Percentiles rank a stretch among this genome's conserved stretches.
Evolutionary conservation across 2,888 invertebrate genomes (phyloP).

Genomic region (Oxystoma pomonae): DNA sequence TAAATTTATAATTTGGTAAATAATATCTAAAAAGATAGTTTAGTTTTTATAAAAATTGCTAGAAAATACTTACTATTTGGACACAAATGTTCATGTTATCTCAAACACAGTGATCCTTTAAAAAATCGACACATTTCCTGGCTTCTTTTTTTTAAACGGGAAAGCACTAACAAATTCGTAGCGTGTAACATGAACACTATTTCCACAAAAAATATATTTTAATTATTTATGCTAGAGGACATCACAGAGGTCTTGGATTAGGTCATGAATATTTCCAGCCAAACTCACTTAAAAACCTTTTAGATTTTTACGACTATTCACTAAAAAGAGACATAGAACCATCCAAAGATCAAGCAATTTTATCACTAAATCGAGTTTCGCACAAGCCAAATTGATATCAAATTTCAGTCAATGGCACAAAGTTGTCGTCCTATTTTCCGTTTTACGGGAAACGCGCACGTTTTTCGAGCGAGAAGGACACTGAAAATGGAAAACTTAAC

Average conservation of each 20-base stretch:
- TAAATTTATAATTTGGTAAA: no score
- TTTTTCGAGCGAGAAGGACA: conserved; percentile 28
- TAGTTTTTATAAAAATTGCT: no score
- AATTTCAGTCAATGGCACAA: background rate
- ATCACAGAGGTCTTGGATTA: background rate
- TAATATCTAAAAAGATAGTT: no score
- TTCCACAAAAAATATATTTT: background rate
- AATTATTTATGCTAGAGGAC: background rate
- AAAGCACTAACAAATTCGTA: background rate
- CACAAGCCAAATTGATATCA: background rate
- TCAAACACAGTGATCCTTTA: background rate
- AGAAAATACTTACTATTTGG: conserved; percentile 35
- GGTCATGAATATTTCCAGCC: background rate
- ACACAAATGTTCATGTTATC: conserved; percentile 38
- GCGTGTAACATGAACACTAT: background rate
- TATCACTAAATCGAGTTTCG: no score
- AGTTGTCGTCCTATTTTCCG: background rate
- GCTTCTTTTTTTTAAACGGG: background rate
- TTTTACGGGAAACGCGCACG: conserved; percentile 9
- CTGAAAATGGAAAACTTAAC: conserved; percentile 34
- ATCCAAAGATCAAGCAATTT: no score
- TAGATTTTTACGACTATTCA: background rate
- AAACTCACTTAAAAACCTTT: background rate
- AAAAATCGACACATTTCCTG: background rate
- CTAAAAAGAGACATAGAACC: no score